Conservation (phyloP, 2,888 invertebrate genomes). For the Megamerina dolium region DNA sequence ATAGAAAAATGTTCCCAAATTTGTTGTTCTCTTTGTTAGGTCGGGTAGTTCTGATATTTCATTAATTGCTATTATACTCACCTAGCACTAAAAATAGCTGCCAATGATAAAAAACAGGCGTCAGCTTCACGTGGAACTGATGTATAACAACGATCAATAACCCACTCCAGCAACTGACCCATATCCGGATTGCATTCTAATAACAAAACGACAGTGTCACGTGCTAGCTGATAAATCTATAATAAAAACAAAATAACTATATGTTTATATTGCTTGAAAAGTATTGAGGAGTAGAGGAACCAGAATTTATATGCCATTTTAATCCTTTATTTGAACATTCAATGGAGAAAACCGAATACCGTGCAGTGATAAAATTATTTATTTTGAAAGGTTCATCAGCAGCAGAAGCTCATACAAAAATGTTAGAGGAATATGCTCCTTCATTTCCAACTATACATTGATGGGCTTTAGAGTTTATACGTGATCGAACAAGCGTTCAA, state of each 20-base stretch:
- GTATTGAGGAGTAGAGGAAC: no score
- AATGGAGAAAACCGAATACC: background rate
- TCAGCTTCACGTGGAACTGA: constrained; percentile 86
- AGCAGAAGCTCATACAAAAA: background rate
- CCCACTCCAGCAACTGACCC: constrained; percentile 90
- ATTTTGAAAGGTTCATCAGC: background rate
- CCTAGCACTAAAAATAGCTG: constrained; percentile 94
- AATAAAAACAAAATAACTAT: constrained; percentile 3
- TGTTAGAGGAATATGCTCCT: background rate
- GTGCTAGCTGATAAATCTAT: constrained; percentile 82
- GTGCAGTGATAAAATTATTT: background rate
- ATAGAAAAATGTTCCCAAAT: no score
- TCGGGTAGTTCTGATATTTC: no score
- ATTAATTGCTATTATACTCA: constrained; percentile 45
- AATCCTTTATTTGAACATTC: no score
- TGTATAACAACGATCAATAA: constrained; percentile 95
- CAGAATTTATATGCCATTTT: no score
- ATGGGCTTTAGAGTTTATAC: background rate
- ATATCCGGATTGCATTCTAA: constrained; percentile 94
- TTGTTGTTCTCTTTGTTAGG: no score
- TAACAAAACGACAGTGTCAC: constrained; percentile 88
- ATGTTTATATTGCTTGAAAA: no score
- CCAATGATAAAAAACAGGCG: constrained; percentile 92
- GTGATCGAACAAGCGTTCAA: background rate
- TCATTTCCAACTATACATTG: background rate